Evolutionary conservation across 2,113 vertebrate species (phyloP), one percentile per base, ranked within the genome.

Genomic region (Arvicanthis niloticus): DNA sequence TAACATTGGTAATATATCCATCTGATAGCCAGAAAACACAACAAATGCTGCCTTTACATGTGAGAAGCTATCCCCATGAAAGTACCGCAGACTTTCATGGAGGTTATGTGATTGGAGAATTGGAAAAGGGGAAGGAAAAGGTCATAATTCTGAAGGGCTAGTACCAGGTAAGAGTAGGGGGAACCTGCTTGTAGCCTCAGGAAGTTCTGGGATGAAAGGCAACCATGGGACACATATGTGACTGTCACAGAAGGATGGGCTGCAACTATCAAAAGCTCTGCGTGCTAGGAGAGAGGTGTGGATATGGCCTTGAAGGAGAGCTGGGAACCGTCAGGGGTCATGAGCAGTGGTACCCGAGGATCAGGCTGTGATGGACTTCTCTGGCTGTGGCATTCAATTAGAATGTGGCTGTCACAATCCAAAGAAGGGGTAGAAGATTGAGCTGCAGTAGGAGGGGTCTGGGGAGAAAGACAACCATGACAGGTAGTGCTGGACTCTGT

Each of bases 321-420:
- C 1, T 34, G 51, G 51, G 51, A 53, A 34, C 21, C 8, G 24
- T 40, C 6, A 12, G 15, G 24, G 13, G 1, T 37, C 1, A 1
- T 77, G 62, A 75, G 70, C 58, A 37, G 1, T 34, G 75, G 82
- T 70, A 60, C 40, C 81, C 58, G 8, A 6, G 51, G 42, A 34
- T 70, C 58, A 62, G 16, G 51, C 51, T 77, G 5, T 26, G 29
- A 67, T 31, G 40, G 72, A 3, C 56, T 24, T 1, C 34, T 34
- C 70, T 13, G 45, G 45, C 24, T 13, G 7, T 73, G 58, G 48
- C 37, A 12, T 24, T 10, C 10, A 10, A 0, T 11, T 12, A n/a
- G 42, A 56, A 88, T 16, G 60, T 31, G 65, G 21, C 24, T n/a
- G 16, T 42, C 62, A 29, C 21, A 6, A 45, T 7, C 9, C 51